Evolutionary conservation across 2,113 vertebrate species (phyloP), one percentile per base, ranked within the genome.

Genomic region (Periophthalmodon schlosseri): DNA sequence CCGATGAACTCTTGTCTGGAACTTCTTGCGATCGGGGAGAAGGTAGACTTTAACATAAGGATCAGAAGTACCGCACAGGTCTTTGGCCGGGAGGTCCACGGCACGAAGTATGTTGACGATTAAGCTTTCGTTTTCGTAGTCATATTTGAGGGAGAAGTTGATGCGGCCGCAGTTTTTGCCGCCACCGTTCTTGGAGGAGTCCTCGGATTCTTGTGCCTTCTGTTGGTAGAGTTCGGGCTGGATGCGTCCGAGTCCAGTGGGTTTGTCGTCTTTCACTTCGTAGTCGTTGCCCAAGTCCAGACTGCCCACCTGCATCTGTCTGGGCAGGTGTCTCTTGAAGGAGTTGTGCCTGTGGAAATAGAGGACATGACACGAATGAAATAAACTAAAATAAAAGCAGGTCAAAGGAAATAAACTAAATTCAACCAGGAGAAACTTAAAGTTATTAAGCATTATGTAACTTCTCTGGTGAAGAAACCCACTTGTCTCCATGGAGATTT

Each of bases 21-120:
- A 96, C 92, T 99, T 99, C 85, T 99, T 99, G 89, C 98, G 96
- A 84, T 99, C 97, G 0, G 98, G 98, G 84, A 99, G 91, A 86
- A 99, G 95, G 93, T 99, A 99, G 92, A 99, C 92, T 91, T 99
- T 99, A 84, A 99, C 98, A 0, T 99, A 99, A 34, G 98, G 98
- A 79, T 99, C 98, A 4, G 98, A 99, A 69, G 96, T 98, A 89
- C 98, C 98, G 0, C 97, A 99, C n/a, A 99, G 94, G 87, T 99
- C 98, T 88, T 99, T 99, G 84, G 96, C 96, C 0, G 98, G 98
- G 33, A 99, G 93, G 84, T 99, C 97, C 33, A 96, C 95, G 28
- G 97, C 98, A 89, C 94, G 95, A 87, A 99, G 92, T 78, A 99
- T 96, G 66, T 94, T 94, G 52, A 99, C 98, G 0, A 96, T 93